phyloP scores from a whole-genome alignment of 2,113 vertebrate species.

The Lucifuga dentata region DNA sequence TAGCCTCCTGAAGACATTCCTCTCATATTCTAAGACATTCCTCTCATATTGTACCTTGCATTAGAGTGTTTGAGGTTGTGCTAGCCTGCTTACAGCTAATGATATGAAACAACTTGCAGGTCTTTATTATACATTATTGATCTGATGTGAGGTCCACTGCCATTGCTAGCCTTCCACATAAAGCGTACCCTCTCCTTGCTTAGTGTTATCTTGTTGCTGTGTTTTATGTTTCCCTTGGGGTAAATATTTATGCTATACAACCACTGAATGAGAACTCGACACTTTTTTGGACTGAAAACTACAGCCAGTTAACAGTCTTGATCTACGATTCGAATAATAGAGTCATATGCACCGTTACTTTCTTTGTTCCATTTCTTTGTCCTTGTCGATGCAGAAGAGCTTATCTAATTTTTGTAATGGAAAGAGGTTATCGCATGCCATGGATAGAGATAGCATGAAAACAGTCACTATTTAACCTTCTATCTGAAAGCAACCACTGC shows the following conservation, averaged over 20 bases:
- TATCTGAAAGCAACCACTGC: conserved; percentile 6
- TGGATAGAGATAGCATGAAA: conserved; percentile 21
- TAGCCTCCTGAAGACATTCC: too few species aligned
- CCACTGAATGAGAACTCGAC: not conserved
- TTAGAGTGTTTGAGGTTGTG: too few species aligned
- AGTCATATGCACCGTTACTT: conserved; percentile 2
- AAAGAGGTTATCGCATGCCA: conserved; percentile 1
- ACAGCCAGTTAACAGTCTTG: conserved; percentile 11
- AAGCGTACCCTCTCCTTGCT: too few species aligned
- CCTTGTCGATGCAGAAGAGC: not conserved
- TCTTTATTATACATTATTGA: conserved; percentile 45
- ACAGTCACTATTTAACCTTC: conserved; percentile 20
- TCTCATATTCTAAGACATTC: too few species aligned
- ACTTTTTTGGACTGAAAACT: conserved; percentile 5
- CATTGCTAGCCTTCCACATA: too few species aligned
- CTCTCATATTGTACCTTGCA: too few species aligned
- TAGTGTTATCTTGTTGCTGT: not conserved
- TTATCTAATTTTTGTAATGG: not conserved
- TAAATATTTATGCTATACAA: not conserved
- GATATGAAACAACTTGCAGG: conserved; percentile 5
- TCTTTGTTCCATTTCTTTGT: not conserved
- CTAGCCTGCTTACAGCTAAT: too few species aligned
- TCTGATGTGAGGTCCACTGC: conserved; percentile 1
- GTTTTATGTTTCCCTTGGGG: not conserved
- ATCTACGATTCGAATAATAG: not conserved